These are phyloP conservation scores for Prenolepis imparis DNA, from an alignment of 2,888 invertebrate genomes.

Conservation along the genomic window DNA sequence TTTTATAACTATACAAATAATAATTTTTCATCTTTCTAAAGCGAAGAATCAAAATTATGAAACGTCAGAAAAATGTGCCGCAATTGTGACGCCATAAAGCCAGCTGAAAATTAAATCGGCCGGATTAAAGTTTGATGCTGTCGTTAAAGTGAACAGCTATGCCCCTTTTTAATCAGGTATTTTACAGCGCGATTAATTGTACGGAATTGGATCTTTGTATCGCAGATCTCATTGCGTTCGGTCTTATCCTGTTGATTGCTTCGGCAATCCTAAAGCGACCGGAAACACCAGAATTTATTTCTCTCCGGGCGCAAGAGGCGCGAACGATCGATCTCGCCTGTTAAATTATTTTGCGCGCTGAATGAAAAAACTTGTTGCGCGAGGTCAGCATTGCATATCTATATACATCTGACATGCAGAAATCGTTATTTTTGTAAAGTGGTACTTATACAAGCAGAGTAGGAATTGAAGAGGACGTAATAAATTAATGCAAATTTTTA, in stretches of 20 bases:
- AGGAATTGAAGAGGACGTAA: neutral
- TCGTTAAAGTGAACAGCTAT: slow-evolving; percentile 15
- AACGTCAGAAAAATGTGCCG: neutral
- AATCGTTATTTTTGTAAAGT: neutral
- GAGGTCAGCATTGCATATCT: neutral
- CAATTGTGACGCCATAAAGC: neutral
- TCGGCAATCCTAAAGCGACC: neutral
- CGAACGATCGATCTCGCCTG: slow-evolving; percentile 16
- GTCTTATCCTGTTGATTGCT: slow-evolving; percentile 29
- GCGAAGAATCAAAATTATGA: neutral
- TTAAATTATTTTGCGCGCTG: slow-evolving; percentile 21
- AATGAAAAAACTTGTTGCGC: slow-evolving; percentile 32
- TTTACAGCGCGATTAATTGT: slow-evolving; percentile 33
- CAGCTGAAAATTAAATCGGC: slow-evolving; percentile 38
- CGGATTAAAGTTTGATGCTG: slow-evolving; percentile 7
- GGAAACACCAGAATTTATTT: slow-evolving; percentile 18
- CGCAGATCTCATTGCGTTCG: slow-evolving; percentile 28
- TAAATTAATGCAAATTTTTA: neutral
- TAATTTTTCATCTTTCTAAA: neutral
- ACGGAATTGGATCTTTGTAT: slow-evolving; percentile 7
- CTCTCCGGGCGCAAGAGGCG: neutral
- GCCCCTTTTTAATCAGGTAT: slow-evolving; percentile 40
- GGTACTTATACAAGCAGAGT: neutral
- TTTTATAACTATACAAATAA: neutral
- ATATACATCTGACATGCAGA: neutral